These are phyloP conservation scores for Entomobrya proxima DNA, from an alignment of 2,888 invertebrate genomes.

Conservation along the genomic window DNA sequence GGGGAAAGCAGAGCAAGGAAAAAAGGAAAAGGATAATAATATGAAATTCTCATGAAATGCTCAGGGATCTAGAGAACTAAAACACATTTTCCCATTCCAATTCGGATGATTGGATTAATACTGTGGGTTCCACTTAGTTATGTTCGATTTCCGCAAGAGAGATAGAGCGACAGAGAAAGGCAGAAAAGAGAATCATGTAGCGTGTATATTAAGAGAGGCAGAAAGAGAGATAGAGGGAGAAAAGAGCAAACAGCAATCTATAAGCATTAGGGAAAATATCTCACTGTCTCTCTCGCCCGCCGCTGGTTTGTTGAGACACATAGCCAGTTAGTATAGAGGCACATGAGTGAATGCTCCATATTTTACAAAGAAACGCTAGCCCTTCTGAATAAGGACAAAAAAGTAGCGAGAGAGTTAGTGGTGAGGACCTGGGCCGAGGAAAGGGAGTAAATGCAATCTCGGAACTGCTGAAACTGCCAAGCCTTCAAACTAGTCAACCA, in stretches of 20 bases:
- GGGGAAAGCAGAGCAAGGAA: not conserved
- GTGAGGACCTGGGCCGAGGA: not conserved
- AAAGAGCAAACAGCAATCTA: conserved; percentile 41
- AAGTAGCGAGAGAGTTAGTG: not conserved
- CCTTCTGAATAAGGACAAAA: conserved; percentile 12
- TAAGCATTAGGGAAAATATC: conserved; percentile 34
- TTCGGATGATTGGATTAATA: conserved; percentile 50
- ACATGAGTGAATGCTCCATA: not conserved
- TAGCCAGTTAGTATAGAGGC: not conserved
- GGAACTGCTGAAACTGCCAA: conserved; percentile 24
- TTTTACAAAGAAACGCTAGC: not conserved
- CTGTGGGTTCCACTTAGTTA: conserved; percentile 42
- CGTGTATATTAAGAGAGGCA: no score
- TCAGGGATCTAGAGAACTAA: conserved; percentile 36
- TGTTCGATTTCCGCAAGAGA: conserved; percentile 49
- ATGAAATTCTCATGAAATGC: conserved; percentile 31
- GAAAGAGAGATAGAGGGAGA: conserved; percentile 8
- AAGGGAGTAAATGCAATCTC: conserved; percentile 10
- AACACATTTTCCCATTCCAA: conserved; percentile 43
- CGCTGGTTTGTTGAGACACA: not conserved
- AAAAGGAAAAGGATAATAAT: conserved; percentile 24
- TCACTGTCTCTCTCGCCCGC: not conserved
- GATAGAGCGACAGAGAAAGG: not conserved
- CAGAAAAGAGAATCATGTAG: not conserved
- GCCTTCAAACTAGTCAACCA: conserved; percentile 31